These are phyloP conservation scores for Trichosurus vulpecula DNA, from an alignment of 2,797 vertebrate genomes.

Conservation along the genomic window DNA sequence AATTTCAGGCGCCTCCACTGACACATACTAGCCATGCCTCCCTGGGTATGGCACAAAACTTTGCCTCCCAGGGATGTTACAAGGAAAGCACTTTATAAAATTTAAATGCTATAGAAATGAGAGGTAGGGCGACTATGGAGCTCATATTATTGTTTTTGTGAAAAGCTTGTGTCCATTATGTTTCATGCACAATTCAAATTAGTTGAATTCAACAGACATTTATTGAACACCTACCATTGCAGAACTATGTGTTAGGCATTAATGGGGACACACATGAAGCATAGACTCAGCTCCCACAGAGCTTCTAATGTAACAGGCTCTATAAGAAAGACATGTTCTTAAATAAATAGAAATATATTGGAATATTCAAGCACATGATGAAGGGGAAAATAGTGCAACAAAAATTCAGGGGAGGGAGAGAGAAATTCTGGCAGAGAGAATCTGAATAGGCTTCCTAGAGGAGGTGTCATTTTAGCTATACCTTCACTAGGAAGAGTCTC, in stretches of 20 bases:
- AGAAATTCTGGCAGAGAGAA: not conserved
- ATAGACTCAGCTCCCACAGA: not conserved
- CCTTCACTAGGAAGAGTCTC: not conserved
- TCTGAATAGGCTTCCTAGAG: not conserved
- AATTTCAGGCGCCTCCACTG: slow-evolving; percentile 33
- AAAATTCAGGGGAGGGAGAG: not conserved
- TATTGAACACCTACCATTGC: not conserved
- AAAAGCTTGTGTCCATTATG: not conserved
- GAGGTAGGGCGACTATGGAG: not conserved
- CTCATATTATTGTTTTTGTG: not conserved
- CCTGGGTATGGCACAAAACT: not conserved
- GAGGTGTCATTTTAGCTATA: not conserved
- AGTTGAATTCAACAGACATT: not conserved
- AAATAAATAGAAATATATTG: not conserved
- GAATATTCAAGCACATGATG: not conserved
- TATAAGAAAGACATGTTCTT: not conserved
- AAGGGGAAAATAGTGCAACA: not conserved
- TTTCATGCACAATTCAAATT: not conserved
- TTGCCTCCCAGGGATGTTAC: not conserved
- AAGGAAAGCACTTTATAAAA: not conserved
- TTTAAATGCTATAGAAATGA: not conserved
- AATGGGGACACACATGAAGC: not conserved
- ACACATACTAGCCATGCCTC: not conserved
- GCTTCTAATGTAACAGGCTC: not conserved
- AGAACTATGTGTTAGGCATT: not conserved